Evolutionary conservation across 2,797 vertebrate species (phyloP), one percentile per base, ranked within the genome.

Genomic region (Lophius americanus): DNA sequence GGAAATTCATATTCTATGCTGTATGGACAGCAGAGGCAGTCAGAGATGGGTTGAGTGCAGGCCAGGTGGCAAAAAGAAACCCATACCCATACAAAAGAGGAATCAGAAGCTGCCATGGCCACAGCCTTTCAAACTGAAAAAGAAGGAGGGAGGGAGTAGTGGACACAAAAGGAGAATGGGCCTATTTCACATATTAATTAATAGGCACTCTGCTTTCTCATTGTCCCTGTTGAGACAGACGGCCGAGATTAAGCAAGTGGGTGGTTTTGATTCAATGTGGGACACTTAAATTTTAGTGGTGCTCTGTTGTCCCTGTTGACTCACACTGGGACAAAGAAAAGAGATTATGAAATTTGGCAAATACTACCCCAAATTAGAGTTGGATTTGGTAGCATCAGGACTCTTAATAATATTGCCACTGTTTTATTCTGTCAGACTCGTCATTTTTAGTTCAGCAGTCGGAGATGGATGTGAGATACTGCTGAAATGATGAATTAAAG

Each of bases 151-250:
- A 58, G 49, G 43, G 13, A 43, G 75, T 61, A 33, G 44, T 6
- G 37, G 48, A 69, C 64, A 64, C 35, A 46, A 23, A 58, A 55
- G 46, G 68, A 60, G 70, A 78, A 69, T 42, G 67, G 23, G 56
- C 73, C 39, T 69, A 57, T 54, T 54, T 82, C 71, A 68, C 64
- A 52, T 37, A 69, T 69, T 80, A 73, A 81, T 78, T 80, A 80
- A 66, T 76, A 69, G 76, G 64, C 82, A 66, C 71, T 75, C 64
- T 58, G 68, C 70, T 43, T 74, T 54, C 64, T 69, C 75, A 12
- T 41, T 61, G 70, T 76, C 65, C 52, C n/a, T 10, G 68, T 9
- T 13, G 48, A 68, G 61, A 51, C 50, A 56, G 70, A 67, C 50
- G 35, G 78, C 74, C 73, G 62, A 69, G 44, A 46, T 58, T 69